A percentile compares a stretch with the other conserved stretches of the same genome.
Evolutionary conservation across 2,888 invertebrate species (phyloP).

Genomic region (Plagiodera versicolora): DNA sequence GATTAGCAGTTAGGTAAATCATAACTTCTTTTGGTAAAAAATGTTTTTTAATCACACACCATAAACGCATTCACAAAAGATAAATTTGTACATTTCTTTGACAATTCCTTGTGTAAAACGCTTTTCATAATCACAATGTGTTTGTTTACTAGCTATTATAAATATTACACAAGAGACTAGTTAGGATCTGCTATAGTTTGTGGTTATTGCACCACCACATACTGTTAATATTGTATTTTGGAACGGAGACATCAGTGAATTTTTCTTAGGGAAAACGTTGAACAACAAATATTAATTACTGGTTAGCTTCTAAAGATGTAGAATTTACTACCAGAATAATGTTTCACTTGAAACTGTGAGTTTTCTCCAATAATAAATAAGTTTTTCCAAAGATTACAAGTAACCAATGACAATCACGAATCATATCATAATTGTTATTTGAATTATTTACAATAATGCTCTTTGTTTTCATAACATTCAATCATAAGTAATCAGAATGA

Average conservation of each 20-base stretch:
- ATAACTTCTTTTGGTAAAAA: slow-evolving; percentile 4
- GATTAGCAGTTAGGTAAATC: too few relatives aligned
- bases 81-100: slow-evolving; percentile 52
- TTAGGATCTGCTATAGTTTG: slow-evolving; percentile 16
- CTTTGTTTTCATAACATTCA: too few relatives aligned
- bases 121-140: slow-evolving; percentile 48
- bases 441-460: too few relatives aligned
- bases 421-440: too few relatives aligned
- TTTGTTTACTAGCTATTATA: slow-evolving; percentile 27
- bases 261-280: background rate
- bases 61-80: slow-evolving; percentile 53
- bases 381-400: too few relatives aligned
- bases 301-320: too few relatives aligned
- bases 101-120: slow-evolving; percentile 51
- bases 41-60: slow-evolving; percentile 19
- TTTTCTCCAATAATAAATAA: too few relatives aligned
- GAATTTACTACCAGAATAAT: too few relatives aligned
- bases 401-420: too few relatives aligned
- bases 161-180: slow-evolving; percentile 27
- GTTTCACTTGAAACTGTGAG: too few relatives aligned
- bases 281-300: too few relatives aligned
- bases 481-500: too few relatives aligned
- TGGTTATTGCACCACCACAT: background rate
- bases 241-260: background rate
- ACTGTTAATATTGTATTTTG: background rate